Base-by-base conservation (phyloP, 2,888 invertebrate species). In the Ommatoiulus sabulosus region DNA sequence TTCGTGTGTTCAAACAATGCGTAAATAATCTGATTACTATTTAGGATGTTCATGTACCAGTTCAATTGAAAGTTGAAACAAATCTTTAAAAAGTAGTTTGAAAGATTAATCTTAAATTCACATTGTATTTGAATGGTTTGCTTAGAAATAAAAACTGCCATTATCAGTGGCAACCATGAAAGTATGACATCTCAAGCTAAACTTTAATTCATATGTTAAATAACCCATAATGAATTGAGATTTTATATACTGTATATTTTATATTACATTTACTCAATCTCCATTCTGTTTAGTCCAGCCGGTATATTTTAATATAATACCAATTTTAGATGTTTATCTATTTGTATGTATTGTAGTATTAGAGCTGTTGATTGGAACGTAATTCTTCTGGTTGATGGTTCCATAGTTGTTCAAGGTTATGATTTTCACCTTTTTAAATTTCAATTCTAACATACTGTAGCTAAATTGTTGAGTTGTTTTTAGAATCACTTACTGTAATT, bases 111-210 rank as follows among this genome's bases (percentile, higher is more conserved):
- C 35, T 80, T 12, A 10, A 80, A 35, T 80, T 80, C 35, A 35
- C 35, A 24, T 80, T 80, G 80, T 80, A 80, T 24, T 80, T 80
- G 80, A 80, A 80, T 80, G 35, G 80, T 80, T 80, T 80, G 80
- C 80, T 80, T 80, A 80, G 80, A 80, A 80, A 80, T 80, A 80
- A 80, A 80, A 35, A 80, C 35, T 80, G 80, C 80, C 80, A 35
- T 35, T 35, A 35, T 35, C 35, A 35, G 35, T 35, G 35, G 35
- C 35, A 35, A 35, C 35, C 2, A 35, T 35, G 35, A 35, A 35
- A 35, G 35, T 35, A 35, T 12, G 52, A 52, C 52, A 15, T 52
- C 3, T 52, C 5, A 52, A 52, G 2, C 10, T 20, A 63, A 24
- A 35, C 6, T 15, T 72, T 20, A 72, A 72, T 24, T 72, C 24